Evolutionary conservation across 2,797 vertebrate species (phyloP), one percentile per base, ranked within the genome.

Genomic region (Fringilla coelebs): DNA sequence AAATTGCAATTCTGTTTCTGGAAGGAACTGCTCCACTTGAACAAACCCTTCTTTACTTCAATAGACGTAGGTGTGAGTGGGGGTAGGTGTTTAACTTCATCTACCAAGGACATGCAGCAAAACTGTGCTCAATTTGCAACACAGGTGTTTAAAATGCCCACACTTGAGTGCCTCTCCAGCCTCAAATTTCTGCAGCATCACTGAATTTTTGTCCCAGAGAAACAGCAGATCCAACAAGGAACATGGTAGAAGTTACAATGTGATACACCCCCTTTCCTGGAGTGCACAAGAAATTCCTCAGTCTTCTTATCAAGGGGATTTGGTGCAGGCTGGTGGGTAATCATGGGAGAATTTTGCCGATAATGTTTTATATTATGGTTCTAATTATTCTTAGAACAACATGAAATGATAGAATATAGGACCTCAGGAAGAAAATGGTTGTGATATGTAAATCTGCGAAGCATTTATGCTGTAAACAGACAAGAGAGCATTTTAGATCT

Each of bases 31-130:
- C 22, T 90, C 13, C 54, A 66, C 28, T 79, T 57, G 55, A 90
- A 51, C 60, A 93, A 90, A 67, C 4, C 5, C 19, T 52, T 40
- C 34, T 67, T 78, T 68, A 25, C 28, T 58, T 65, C 68, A 74
- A 11, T 0, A 77, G 63, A 78, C 0, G 0, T 26, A 76, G 63
- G 49, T 54, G 51, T 49, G 38, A 76, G 43, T 54, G 18, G 29
- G 16, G 3, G 28, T 10, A 51, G 43, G 67, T 29, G 1, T 57
- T 77, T 78, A 49, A 51, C 34, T 76, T 72, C 31, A 68, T 54
- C 54, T 62, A 22, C 48, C 25, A 51, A 65, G 32, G 43, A 12
- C 54, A 63, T 3, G 63, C 38, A 92, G 60, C 63, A 87, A n/a
- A 40, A 40, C 6, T 36, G 1, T 36, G 62, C 26, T 74, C 46